phyloP scores from a whole-genome alignment of 1,140 invertebrate species.

The Parapsyche elsis region DNA sequence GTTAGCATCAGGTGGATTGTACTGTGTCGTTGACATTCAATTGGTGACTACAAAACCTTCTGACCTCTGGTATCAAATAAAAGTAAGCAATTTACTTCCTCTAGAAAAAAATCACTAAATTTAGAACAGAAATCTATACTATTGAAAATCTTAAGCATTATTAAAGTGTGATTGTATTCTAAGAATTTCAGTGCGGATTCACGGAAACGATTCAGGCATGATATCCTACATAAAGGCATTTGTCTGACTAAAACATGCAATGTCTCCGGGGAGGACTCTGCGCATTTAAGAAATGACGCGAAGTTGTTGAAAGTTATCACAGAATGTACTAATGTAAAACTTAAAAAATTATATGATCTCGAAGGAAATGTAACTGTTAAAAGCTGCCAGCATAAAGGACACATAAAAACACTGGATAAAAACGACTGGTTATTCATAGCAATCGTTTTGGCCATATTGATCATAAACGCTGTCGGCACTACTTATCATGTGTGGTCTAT shows the following conservation, averaged over 20 bases:
- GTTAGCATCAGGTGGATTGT: no score
- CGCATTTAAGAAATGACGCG: not conserved
- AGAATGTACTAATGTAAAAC: not conserved
- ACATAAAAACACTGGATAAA: not conserved
- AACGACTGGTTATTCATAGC: conserved; percentile 1
- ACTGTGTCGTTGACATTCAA: no score
- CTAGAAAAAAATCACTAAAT: no score
- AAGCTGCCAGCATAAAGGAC: conserved; percentile 19
- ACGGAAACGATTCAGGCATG: conserved; percentile 67
- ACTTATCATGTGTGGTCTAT: no score
- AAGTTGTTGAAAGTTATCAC: not conserved
- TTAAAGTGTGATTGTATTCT: no score
- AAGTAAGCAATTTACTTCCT: conserved; percentile 58
- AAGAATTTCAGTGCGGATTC: conserved; percentile 61
- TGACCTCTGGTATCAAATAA: conserved; percentile 63
- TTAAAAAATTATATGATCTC: not conserved
- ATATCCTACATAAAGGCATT: conserved; percentile 64
- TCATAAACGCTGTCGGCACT: no score
- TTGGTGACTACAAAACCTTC: conserved; percentile 59
- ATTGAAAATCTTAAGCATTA: no score
- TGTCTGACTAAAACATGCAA: conserved; percentile 62
- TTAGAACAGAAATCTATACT: no score
- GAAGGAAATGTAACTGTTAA: conserved; percentile 13
- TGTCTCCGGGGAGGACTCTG: not conserved
- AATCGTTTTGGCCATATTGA: no score